Evolutionary conservation across 2,797 vertebrate species (phyloP).

Genomic region (Anguilla anguilla): DNA sequence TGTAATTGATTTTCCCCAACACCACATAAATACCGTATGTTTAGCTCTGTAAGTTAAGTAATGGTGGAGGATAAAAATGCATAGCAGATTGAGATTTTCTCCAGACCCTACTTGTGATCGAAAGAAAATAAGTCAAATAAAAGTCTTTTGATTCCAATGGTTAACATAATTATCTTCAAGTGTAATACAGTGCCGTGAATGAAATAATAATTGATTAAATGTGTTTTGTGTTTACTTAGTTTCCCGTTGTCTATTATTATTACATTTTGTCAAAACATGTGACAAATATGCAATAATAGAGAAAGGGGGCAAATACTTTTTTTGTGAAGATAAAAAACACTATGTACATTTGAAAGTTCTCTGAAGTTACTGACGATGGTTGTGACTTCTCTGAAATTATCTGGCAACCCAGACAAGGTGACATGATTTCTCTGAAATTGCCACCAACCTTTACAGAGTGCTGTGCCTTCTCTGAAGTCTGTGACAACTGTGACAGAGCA

Average conservation of each 20-base stretch:
- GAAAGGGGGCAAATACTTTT: too few species aligned
- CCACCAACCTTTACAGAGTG: not conserved
- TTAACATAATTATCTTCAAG: not conserved
- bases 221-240: too few species aligned
- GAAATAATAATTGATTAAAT: too few species aligned
- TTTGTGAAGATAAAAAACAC: too few species aligned
- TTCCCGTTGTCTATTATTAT: too few species aligned
- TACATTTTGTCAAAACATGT: too few species aligned
- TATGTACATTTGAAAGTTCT: not conserved
- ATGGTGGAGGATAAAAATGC: not conserved
- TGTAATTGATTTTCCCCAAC: not conserved
- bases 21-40: not conserved
- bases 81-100: not conserved
- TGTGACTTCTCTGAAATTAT: not conserved
- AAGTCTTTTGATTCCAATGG: not conserved
- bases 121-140: not conserved
- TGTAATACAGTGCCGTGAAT: not conserved
- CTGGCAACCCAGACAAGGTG: not conserved
- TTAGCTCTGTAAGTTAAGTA: not conserved
- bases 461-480: not conserved
- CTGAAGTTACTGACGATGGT: not conserved
- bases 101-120: not conserved
- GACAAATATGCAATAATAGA: too few species aligned
- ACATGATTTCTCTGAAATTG: conserved; percentile 4
- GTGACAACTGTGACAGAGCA: not conserved